These are phyloP conservation scores for Cynopterus sphinx DNA, from an alignment of 2,797 vertebrate species.

Conservation along the genomic window DNA sequence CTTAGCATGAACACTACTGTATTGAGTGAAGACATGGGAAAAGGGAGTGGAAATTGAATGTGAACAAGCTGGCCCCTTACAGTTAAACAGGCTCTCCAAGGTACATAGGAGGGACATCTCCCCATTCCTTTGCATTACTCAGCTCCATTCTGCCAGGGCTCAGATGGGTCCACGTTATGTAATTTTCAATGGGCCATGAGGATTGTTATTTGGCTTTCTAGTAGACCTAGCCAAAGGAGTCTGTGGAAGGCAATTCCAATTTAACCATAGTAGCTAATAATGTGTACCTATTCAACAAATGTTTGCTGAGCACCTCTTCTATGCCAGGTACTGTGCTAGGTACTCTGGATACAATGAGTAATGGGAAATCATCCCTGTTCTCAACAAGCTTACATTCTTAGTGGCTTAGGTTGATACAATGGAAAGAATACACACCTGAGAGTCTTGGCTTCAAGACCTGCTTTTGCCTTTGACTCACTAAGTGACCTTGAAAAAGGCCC, in stretches of 20 bases:
- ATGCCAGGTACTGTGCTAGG: neutral
- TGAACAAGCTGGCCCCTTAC: constrained; percentile 36
- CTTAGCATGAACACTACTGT: neutral
- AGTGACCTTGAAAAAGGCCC: neutral
- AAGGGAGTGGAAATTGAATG: neutral
- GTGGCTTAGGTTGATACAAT: neutral
- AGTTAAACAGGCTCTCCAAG: constrained; percentile 34
- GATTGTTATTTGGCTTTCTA: constrained; percentile 31
- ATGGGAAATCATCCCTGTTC: neutral
- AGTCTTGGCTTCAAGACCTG: neutral
- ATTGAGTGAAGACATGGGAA: constrained; percentile 44
- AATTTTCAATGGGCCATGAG: neutral
- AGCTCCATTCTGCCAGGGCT: constrained; percentile 4
- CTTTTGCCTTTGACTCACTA: constrained; percentile 8
- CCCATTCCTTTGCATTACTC: neutral
- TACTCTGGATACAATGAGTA: neutral
- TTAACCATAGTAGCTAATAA: neutral
- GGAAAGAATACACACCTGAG: constrained; percentile 22
- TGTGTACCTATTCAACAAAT: constrained; percentile 11
- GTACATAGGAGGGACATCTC: neutral
- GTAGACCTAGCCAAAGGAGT: constrained; percentile 32
- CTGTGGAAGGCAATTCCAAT: constrained; percentile 15
- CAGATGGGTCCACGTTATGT: neutral
- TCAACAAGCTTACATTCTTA: constrained; percentile 2
- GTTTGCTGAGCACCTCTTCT: constrained; percentile 34